Base-by-base conservation (phyloP, 2,797 vertebrate species). In the Acanthis flammea region DNA sequence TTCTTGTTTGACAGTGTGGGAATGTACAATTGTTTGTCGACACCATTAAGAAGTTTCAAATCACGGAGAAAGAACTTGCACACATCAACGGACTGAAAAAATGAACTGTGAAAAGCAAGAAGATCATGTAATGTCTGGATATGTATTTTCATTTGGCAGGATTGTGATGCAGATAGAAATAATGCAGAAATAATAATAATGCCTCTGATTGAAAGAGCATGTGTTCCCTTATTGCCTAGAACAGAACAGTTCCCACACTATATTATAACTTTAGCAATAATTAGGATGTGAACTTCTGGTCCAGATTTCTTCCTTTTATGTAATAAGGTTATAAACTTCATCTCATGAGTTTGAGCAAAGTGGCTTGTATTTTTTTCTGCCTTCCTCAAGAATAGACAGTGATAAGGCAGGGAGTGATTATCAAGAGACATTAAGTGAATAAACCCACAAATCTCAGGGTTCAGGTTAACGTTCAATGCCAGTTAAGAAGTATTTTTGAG, bases 91-190 rank as follows among this genome's bases (percentile, higher is more conserved):
- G 83, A 86, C 21, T 67, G 54, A 65, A 82, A 79, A 73, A 84
- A 94, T 50, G 37, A 81, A 66, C 62, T 85, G 77, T 82, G 85
- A 96, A 94, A 93, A 75, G 67, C 73, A 94, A 92, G 51, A 93
- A 47, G 55, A 86, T 12, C 51, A 76, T 7, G 10, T 73, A 77
- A 80, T 27, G 79, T 91, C 89, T 94, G 82, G 75, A 91, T 42
- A 70, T 0, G 1, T 12, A 70, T 45, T 88, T 80, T 63, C 21
- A 55, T 81, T 68, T 93, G 93, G 83, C 86, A 89, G 76, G 89
- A 87, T 18, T 50, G n/a, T 41, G 33, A 70, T 19, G 42, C 66
- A 68, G 65, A 71, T 33, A 71, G 84, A 10, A 94, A 45, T n/a
- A 93, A 83, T 14, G 47, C 14, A 86, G 92, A 94, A 88, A 61